Evolutionary conservation across 35 echinoderm and acorn worm species (phyloP), one percentile per base, ranked within the genome.

Genomic region (Diadema setosum): DNA sequence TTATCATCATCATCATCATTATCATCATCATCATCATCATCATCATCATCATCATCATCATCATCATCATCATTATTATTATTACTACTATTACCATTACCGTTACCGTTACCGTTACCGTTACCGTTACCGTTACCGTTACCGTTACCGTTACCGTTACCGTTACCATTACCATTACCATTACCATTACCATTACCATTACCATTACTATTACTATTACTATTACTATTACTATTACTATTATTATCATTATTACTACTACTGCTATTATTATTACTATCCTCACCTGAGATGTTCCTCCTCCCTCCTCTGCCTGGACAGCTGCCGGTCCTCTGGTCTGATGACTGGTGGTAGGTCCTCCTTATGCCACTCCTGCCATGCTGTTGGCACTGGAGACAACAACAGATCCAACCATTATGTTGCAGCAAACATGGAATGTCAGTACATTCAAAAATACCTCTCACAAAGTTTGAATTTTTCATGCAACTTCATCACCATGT

Each of bases 311-410:
- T 89, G 46, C 67, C 87, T 89, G 15, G 52, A 80, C 39, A 59
- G 76, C 24, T 81, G 45, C 48, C 78, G 81, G 55, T 89, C 76
- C 63, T 89, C 5, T 3, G 87, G 52, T 82, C 30, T 89, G n/a
- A 46, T 59, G 58, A 57, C 35, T 29, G 75, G 87, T 14, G 87
- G 87, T 16, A 89, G 48, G 20, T 63, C 58, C n/a, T 89, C 75
- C 12, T 46, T 65, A 56, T 89, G 49, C 87, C 87, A 89, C 20
- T 83, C 39, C 20, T 81, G 39, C 87, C 87, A 89, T 20, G 87
- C 75, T 78, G 82, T 89, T 1, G 87, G 74, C 34, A 89, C 87
- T 89, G 39, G 8, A 42, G 65, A 4, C 12, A 81, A 21, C 29
- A 17, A 81, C 45, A 67, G 40, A 42, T 45, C 23, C n/a, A n/a